These are phyloP conservation scores for Antheraea pernyi DNA, from an alignment of 1,140 invertebrate genomes.

Conservation along the genomic window DNA sequence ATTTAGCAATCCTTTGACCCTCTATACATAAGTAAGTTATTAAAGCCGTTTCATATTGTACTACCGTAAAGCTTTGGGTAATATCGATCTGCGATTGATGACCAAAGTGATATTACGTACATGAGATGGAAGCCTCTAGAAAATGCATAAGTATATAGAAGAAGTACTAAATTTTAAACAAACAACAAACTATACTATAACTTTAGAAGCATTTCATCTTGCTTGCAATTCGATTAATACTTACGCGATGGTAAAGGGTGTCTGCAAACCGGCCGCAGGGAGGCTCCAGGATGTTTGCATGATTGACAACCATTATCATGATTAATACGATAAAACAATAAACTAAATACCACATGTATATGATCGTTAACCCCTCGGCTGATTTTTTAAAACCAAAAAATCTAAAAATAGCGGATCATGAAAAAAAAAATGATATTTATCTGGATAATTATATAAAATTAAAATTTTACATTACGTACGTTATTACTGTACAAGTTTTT, in stretches of 20 bases:
- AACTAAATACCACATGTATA: conserved; percentile 56
- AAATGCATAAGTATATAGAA: conserved; percentile 67
- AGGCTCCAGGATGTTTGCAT: conserved; percentile 69
- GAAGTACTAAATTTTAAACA: conserved; percentile 51
- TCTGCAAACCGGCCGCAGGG: conserved; percentile 61
- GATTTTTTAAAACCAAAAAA: conserved; percentile 34
- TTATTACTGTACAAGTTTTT: too few species aligned
- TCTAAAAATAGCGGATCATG: conserved; percentile 34
- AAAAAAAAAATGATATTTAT: too few species aligned
- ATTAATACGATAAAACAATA: conserved; percentile 73
- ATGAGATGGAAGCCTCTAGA: conserved; percentile 57
- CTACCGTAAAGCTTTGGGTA: conserved; percentile 34
- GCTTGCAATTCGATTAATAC: conserved; percentile 68
- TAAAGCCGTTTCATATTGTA: conserved; percentile 29
- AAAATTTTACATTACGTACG: too few species aligned
- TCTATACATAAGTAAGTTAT: conserved; percentile 12
- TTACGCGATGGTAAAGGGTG: conserved; percentile 66
- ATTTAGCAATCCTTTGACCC: background rate
- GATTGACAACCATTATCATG: conserved; percentile 76
- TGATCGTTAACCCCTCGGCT: background rate
- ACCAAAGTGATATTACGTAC: conserved; percentile 34
- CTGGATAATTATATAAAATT: too few species aligned
- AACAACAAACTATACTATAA: conserved; percentile 71
- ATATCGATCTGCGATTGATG: conserved; percentile 33
- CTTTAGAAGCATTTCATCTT: conserved; percentile 60